Conservation (phyloP, 2,888 invertebrate genomes). For the Crematogaster levior region DNA sequence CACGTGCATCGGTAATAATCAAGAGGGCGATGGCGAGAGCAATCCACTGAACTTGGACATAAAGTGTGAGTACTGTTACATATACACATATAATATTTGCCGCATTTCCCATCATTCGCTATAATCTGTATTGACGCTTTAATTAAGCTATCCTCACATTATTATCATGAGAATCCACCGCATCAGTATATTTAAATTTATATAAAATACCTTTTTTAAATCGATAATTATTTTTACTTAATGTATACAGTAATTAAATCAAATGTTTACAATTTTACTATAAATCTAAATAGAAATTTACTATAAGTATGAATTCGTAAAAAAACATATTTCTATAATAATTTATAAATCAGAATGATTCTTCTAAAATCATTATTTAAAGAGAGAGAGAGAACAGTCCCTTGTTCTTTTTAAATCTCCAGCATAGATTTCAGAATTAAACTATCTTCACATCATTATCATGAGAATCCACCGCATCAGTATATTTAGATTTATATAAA, state of each 20-base stretch:
- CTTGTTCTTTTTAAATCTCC: not conserved
- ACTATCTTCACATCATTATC: not conserved
- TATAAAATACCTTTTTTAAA: not conserved
- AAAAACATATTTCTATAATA: not conserved
- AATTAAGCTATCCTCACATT: constrained; percentile 27
- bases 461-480: not conserved
- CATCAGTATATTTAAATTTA: not conserved
- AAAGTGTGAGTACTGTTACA: constrained; percentile 90
- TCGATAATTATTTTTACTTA: not conserved
- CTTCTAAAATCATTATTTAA: not conserved
- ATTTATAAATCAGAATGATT: not conserved
- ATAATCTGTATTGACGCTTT: constrained; percentile 1
- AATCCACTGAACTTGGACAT: constrained; percentile 94
- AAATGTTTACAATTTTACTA: no score
- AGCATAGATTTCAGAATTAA: constrained; percentile 5
- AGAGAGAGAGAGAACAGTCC: no score
- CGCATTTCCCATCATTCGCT: constrained; percentile 22
- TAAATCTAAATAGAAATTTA: no score
- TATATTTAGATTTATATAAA: not conserved
- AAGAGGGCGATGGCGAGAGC: constrained; percentile 95
- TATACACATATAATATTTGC: not conserved
- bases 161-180: not conserved
- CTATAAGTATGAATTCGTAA: no score
- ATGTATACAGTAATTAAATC: not conserved
- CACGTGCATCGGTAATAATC: constrained; percentile 95